These are phyloP conservation scores for Andricus curvator DNA, from an alignment of 2,888 invertebrate genomes.

Conservation along the genomic window DNA sequence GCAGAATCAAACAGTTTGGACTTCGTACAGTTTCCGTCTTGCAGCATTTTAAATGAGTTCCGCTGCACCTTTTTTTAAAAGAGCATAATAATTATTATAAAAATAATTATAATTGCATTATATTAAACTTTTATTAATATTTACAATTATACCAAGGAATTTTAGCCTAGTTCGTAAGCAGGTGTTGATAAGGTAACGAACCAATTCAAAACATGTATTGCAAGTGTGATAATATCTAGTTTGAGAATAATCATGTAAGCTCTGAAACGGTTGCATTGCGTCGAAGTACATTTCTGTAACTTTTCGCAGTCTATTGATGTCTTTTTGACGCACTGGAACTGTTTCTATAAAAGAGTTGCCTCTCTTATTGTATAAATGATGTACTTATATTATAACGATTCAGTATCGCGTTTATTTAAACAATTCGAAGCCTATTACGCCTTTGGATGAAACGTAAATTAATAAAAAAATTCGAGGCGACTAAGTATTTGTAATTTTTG, in stretches of 20 bases:
- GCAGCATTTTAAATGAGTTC: constrained; percentile 30
- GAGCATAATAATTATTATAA: constrained; percentile 3
- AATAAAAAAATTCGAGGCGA: background rate
- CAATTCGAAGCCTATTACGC: background rate
- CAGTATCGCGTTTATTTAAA: constrained; percentile 11
- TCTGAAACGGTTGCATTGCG: constrained; percentile 1
- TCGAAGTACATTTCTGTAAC: constrained; percentile 2
- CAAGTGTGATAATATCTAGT: constrained; percentile 36
- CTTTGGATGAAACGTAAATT: background rate
- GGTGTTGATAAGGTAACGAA: constrained; percentile 4
- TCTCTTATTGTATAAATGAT: constrained; percentile 27
- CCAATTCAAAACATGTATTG: constrained; percentile 24
- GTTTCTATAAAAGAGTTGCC: background rate
- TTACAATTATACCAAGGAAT: constrained; percentile 16
- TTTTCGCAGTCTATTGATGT: constrained; percentile 1
- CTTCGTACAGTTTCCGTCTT: constrained; percentile 55
- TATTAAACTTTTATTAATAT: constrained; percentile 18
- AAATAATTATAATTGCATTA: background rate
- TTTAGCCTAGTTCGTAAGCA: constrained; percentile 7
- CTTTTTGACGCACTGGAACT: constrained; percentile 1
- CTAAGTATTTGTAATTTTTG: constrained; percentile 26
- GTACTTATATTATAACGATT: constrained; percentile 26
- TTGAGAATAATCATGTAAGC: constrained; percentile 20
- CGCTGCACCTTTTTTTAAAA: constrained; percentile 27
- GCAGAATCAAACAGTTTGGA: constrained; percentile 49